Evolutionary conservation across 2,797 vertebrate species (phyloP).

Genomic region (Muscicapa striata): DNA sequence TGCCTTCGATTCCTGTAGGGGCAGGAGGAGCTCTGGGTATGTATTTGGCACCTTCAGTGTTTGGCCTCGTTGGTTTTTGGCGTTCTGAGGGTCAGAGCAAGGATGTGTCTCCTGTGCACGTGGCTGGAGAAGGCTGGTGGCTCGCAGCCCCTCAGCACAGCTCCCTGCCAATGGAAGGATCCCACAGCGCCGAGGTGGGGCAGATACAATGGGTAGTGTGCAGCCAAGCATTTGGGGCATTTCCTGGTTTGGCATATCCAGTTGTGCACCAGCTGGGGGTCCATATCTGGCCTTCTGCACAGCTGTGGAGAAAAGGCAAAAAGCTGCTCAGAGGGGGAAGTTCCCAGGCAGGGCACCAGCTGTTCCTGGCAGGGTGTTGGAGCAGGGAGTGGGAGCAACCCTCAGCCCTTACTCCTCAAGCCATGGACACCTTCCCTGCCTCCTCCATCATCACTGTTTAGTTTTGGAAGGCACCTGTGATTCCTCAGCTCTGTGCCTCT

Average conservation of each 20-base stretch:
- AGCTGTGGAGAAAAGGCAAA: neutral
- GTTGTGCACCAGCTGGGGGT: neutral
- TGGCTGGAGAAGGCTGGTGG: neutral
- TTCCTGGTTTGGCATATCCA: conserved; percentile 23
- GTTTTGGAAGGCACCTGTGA: neutral
- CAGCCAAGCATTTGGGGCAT: conserved; percentile 10
- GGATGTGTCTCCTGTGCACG: neutral
- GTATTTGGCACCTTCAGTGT: neutral
- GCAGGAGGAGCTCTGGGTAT: neutral
- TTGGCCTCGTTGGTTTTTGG: neutral
- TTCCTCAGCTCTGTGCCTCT: neutral
- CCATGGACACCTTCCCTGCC: neutral
- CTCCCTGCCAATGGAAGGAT: neutral
- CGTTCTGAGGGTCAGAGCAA: neutral
- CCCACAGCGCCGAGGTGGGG: neutral
- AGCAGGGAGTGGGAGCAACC: neutral
- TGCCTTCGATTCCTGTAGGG: neutral
- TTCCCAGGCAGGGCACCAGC: conserved; percentile 33
- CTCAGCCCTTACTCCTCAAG: neutral
- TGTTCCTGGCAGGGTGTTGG: neutral
- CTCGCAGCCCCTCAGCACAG: neutral
- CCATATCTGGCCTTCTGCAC: neutral
- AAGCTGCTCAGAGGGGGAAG: neutral
- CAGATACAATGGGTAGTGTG: neutral
- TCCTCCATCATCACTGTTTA: neutral